Conservation (phyloP, 1,140 invertebrate species). For the Diplogasteroides magnus region DNA sequence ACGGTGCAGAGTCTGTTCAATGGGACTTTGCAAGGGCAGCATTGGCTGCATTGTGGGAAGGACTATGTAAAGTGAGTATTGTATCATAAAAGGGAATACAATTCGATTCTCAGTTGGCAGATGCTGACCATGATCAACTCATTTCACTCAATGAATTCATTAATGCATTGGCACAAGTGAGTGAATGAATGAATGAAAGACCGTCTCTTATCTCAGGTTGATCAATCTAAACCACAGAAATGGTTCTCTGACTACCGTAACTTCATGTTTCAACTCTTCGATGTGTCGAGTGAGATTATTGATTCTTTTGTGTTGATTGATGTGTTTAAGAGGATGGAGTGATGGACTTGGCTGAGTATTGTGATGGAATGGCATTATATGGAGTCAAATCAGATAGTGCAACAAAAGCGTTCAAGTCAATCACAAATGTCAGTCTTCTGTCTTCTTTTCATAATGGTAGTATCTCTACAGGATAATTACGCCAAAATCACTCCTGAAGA, state of each 20-base stretch:
- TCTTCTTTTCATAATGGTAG: background rate
- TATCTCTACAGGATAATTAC: background rate
- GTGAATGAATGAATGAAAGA: too few species aligned
- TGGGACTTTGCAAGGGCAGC: conserved; percentile 40
- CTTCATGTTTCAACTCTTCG: conserved; percentile 52
- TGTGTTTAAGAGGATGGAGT: conserved; percentile 40
- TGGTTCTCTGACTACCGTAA: conserved; percentile 44
- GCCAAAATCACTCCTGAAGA: conserved; percentile 17
- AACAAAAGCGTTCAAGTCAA: conserved; percentile 34
- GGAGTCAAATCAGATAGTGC: conserved; percentile 29
- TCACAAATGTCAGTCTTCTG: conserved; percentile 31
- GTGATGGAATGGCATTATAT: conserved; percentile 45
- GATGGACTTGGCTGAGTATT: conserved; percentile 44
- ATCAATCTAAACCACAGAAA: conserved; percentile 32
- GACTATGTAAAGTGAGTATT: conserved; percentile 45
- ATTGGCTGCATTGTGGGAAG: conserved; percentile 43
- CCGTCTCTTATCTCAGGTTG: conserved; percentile 2
- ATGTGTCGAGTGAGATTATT: conserved; percentile 39
- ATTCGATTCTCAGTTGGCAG: too few species aligned
- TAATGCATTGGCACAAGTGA: conserved; percentile 29
- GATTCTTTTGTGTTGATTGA: background rate
- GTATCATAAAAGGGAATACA: too few species aligned
- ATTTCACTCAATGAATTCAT: conserved; percentile 50
- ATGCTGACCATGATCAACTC: conserved; percentile 40
- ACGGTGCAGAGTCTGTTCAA: conserved; percentile 46